A percentile compares a stretch with the other conserved stretches of the same genome.
Evolutionary conservation across 2,888 invertebrate genomes (phyloP).

Genomic region (Xylota segnis): DNA sequence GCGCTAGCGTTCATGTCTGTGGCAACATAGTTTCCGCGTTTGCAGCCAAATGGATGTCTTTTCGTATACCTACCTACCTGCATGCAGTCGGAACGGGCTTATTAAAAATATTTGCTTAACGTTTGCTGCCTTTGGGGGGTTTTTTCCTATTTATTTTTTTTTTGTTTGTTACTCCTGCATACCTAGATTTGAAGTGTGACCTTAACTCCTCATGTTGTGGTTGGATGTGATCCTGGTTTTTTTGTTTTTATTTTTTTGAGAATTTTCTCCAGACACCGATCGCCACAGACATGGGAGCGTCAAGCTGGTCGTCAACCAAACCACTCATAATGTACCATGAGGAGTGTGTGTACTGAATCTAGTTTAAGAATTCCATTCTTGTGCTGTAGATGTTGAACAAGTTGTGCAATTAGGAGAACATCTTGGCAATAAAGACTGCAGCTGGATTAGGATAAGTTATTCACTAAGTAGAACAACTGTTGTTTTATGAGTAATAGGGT

Average conservation of each 20-base stretch:
- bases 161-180: slow-evolving; percentile 8
- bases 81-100: slow-evolving; percentile 16
- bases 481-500: slow-evolving; percentile 9
- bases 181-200: slow-evolving; percentile 40
- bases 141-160: no score
- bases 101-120: slow-evolving; percentile 36
- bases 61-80: neutral
- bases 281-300: slow-evolving; percentile 27
- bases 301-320: neutral
- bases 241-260: neutral
- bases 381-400: slow-evolving; percentile 32
- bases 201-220: slow-evolving; percentile 29
- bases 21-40: slow-evolving; percentile 69
- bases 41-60: slow-evolving; percentile 47
- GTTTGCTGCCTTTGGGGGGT: slow-evolving; percentile 16
- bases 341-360: slow-evolving; percentile 25
- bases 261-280: slow-evolving; percentile 4
- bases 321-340: slow-evolving; percentile 15
- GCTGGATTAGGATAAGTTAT: slow-evolving; percentile 43
- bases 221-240: slow-evolving; percentile 1
- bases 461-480: slow-evolving; percentile 51
- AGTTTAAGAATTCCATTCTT: slow-evolving; percentile 38
- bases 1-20: slow-evolving; percentile 46
- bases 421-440: slow-evolving; percentile 26
- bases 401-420: slow-evolving; percentile 60